Conservation (phyloP, 2,113 vertebrate genomes). For the Periophthalmus modestus region DNA sequence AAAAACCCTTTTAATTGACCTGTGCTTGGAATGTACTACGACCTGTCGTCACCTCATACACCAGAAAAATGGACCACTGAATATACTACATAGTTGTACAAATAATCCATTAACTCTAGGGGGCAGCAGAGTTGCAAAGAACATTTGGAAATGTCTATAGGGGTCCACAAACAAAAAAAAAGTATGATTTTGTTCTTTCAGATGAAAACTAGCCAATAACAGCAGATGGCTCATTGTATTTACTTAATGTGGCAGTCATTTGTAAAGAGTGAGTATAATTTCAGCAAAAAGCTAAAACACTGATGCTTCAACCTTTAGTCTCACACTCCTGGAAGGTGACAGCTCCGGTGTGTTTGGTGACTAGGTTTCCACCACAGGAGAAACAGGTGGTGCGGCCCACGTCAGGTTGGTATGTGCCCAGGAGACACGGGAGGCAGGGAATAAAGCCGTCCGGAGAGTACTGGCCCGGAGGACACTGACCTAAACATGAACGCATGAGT, state of each 20-base stretch:
- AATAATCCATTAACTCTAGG: slow-evolving; percentile 36
- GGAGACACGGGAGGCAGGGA: slow-evolving; percentile 85
- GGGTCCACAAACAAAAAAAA: not conserved
- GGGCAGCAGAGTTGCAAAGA: slow-evolving; percentile 50
- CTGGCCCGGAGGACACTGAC: slow-evolving; percentile 88
- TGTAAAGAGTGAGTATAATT: slow-evolving; percentile 6
- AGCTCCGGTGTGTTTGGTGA: slow-evolving; percentile 81
- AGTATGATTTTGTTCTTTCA: not conserved
- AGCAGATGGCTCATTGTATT: slow-evolving; percentile 19
- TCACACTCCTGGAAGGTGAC: slow-evolving; percentile 92
- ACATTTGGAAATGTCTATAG: not conserved
- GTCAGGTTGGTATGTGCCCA: slow-evolving; percentile 91
- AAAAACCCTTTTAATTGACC: not conserved
- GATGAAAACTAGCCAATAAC: slow-evolving; percentile 3
- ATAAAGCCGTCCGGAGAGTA: slow-evolving; percentile 88
- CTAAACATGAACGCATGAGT: slow-evolving; percentile 64
- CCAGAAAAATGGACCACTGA: not conserved
- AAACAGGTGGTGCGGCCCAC: slow-evolving; percentile 89
- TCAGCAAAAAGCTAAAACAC: not conserved
- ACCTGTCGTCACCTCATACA: not conserved
- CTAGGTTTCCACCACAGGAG: slow-evolving; percentile 87
- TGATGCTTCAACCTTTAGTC: slow-evolving; percentile 85
- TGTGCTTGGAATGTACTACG: not conserved
- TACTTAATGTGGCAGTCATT: slow-evolving; percentile 12
- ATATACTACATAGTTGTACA: slow-evolving; percentile 7